Conservation (phyloP, 2,113 vertebrate species). For the Columba janthina region DNA sequence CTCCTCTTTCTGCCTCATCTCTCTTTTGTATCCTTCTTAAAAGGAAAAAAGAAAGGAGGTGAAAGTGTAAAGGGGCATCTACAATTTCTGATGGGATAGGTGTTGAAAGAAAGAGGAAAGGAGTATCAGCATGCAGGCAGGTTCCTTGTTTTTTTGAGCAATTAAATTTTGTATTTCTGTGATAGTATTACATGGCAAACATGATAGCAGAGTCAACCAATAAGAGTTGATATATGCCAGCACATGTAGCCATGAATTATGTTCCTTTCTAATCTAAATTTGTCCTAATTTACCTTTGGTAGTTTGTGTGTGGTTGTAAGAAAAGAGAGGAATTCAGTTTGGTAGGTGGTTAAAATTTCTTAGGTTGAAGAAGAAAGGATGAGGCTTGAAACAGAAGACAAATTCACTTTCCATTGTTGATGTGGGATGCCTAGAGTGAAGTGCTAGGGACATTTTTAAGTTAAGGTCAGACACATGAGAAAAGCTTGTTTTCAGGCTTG, state of each 20-base stretch:
- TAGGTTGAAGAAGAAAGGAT: neutral
- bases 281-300: neutral
- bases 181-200: neutral
- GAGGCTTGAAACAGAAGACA: neutral
- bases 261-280: neutral
- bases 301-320: neutral
- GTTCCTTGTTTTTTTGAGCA: neutral
- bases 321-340: neutral
- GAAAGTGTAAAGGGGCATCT: neutral
- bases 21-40: neutral
- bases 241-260: neutral
- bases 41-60: neutral
- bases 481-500: neutral
- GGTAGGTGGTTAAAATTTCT: neutral
- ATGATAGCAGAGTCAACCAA: neutral
- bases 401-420: neutral
- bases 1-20: neutral
- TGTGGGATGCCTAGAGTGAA: neutral
- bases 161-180: neutral
- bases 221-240: neutral
- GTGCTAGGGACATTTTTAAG: neutral
- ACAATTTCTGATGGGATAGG: neutral
- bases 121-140: neutral
- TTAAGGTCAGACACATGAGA: neutral
- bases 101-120: neutral